Conservation (phyloP, 1,140 invertebrate species). For the Copidosoma floridanum region DNA sequence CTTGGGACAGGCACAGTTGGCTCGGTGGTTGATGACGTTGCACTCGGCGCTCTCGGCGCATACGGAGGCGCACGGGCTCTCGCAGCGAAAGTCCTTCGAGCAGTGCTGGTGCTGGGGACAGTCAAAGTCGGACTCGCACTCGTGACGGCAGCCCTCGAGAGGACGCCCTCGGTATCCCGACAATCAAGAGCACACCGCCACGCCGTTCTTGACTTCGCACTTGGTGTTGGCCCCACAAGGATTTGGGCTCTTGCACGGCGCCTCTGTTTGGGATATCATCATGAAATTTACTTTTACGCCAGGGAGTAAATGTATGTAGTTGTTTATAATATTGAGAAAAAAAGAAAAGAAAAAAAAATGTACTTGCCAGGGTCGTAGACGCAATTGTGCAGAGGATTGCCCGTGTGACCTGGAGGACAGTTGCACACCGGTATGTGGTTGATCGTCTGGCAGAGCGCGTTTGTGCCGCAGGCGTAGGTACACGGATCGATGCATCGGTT, state of each 20-base stretch:
- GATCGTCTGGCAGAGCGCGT: no score
- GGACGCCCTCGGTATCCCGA: conserved; percentile 74
- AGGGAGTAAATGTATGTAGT: no score
- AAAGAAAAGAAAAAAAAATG: no score
- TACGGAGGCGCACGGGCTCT: conserved; percentile 66
- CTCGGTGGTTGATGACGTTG: conserved; percentile 72
- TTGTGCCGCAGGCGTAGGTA: no score
- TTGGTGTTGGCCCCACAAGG: conserved; percentile 79
- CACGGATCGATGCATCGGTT: no score
- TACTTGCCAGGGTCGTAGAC: no score
- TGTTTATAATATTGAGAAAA: no score
- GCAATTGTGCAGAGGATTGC: no score
- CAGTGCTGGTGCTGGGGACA: conserved; percentile 71
- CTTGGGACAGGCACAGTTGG: conserved; percentile 78
- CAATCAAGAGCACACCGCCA: conserved; percentile 74
- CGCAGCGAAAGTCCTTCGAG: conserved; percentile 70
- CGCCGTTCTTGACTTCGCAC: conserved; percentile 72
- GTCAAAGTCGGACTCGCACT: conserved; percentile 75
- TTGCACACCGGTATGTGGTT: no score
- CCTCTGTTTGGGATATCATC: no score
- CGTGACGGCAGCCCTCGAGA: conserved; percentile 70
- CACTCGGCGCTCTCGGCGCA: conserved; percentile 81
- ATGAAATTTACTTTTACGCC: no score
- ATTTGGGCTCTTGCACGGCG: conserved; percentile 64
- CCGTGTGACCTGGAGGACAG: no score